phyloP scores from a whole-genome alignment of 1,140 invertebrate genomes.

The Radopholus similis region DNA sequence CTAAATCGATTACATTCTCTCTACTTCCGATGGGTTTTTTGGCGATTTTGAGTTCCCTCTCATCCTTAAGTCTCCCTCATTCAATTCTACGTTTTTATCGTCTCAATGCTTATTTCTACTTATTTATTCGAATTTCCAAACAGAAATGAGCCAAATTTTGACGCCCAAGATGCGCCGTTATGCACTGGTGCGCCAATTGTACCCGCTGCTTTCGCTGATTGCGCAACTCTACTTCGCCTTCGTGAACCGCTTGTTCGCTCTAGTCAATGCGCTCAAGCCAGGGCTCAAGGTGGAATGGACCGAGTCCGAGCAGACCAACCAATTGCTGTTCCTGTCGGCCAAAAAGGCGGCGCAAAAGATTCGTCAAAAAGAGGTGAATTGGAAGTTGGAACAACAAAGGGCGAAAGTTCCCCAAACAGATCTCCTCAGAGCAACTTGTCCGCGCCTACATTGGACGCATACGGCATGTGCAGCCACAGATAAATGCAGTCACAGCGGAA shows the following conservation, averaged over 20 bases:
- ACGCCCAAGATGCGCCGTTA: not conserved
- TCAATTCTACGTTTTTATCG: no score
- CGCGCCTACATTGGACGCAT: constrained; percentile 77
- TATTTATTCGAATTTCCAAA: no score
- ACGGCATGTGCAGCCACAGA: constrained; percentile 72
- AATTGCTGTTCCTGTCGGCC: constrained; percentile 18
- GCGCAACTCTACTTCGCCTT: not conserved
- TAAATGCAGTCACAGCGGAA: constrained; percentile 78
- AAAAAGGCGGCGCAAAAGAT: constrained; percentile 18
- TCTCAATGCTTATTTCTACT: no score
- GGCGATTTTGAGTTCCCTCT: no score
- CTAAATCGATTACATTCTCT: no score
- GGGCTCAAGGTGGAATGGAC: constrained; percentile 7
- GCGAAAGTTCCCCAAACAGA: no score
- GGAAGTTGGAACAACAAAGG: no score
- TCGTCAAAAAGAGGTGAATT: constrained; percentile 15
- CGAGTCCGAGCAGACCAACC: not conserved
- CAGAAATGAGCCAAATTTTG: no score
- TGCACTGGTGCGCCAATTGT: not conserved
- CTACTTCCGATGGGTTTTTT: no score
- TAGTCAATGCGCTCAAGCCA: not conserved
- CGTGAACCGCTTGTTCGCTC: not conserved
- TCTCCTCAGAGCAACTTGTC: no score
- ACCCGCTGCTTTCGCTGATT: not conserved
- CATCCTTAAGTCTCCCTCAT: no score